Evolutionary conservation across 2,888 invertebrate species (phyloP), one percentile per base, ranked within the genome.

Genomic region (Lepidocyrtoides sp.): DNA sequence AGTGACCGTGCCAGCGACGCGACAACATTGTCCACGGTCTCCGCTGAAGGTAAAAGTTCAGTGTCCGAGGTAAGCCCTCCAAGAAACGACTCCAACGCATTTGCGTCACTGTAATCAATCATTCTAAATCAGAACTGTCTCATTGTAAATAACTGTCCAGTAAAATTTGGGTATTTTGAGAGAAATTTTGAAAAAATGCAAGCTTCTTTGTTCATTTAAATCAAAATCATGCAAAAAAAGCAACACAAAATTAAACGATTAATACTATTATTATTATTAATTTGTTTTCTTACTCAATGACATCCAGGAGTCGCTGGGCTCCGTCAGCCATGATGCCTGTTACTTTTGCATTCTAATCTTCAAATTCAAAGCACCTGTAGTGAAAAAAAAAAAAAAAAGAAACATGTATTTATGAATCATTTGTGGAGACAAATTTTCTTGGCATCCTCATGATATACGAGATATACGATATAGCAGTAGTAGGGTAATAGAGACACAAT

Each of bases 271-370:
- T n/a, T 44, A 44, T 23, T n/a, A n/a, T n/a, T n/a, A n/a, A n/a
- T n/a, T n/a, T n/a, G n/a, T n/a, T 23, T 72, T 41, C 93, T 94
- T 92, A 94, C 94, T 93, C 94, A 82, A 94, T 94, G 91, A 94
- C 94, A 93, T 94, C 94, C 84, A 94, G 94, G 93, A 94, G 93
- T 93, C 94, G 93, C 90, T 94, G 94, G 93, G 93, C 94, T 90
- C 93, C 93, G 93, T 94, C 94, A 93, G 94, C 93, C 94, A 94
- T 94, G 92, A 92, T 91, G 92, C 93, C 91, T 84, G 84, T 63
- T 88, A 89, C 91, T 89, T 92, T 92, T 89, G 92, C 94, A 94
- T 94, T 93, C 94, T 94, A 91, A 14, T 93, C 91, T 85, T 79
- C 82, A 91, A 91, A 79, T 82, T 89, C 51, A 91, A 92, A 93